Evolutionary conservation across 2,797 vertebrate genomes (phyloP), one percentile per base, ranked within the genome.

Genomic region (Pseudochromis fuscus): DNA sequence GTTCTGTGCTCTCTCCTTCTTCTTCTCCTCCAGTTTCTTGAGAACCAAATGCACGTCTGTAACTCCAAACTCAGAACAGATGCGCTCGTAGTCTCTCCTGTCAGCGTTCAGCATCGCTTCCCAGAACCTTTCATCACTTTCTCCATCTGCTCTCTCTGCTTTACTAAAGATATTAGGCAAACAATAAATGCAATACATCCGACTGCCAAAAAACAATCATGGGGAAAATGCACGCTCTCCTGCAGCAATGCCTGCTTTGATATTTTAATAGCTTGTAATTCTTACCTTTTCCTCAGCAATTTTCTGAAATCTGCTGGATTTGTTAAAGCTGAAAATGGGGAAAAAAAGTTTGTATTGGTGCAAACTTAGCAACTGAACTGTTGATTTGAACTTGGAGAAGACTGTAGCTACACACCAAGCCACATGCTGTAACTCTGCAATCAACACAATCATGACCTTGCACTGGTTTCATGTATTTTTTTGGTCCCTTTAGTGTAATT

Each of bases 61-160:
- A 24, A 96, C 90, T 12, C 95, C 95, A 0, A 94, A 94, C 68
- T 95, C 94, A 0, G 91, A 1, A 66, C 96, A 97, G 75, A 97
- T 95, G 51, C 86, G 89, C 82, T 96, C 95, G 0, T 96, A 96
- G 83, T 98, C 96, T 60, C 81, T 95, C 64, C 53, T 93, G 68
- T 97, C 95, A 16, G 95, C 94, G 0, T 93, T 93, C 77, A 96
- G 66, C 84, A 97, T 82, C 8, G 94, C 61, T 10, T 96, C 94
- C 95, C 94, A 96, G 82, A 96, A 93, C 58, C 82, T 85, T 24
- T 87, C 93, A 24, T 93, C 79, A 1, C 24, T 65, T 55, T 81
- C 87, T 50, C 69, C 84, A 10, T 75, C 81, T 53, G 62, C 63
- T 59, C 16, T 82, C 4, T 82, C 67, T 5, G 25, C 24, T 77